Base-by-base conservation (phyloP, 1,140 invertebrate genomes). In the Trypoxylus dichotomus region DNA sequence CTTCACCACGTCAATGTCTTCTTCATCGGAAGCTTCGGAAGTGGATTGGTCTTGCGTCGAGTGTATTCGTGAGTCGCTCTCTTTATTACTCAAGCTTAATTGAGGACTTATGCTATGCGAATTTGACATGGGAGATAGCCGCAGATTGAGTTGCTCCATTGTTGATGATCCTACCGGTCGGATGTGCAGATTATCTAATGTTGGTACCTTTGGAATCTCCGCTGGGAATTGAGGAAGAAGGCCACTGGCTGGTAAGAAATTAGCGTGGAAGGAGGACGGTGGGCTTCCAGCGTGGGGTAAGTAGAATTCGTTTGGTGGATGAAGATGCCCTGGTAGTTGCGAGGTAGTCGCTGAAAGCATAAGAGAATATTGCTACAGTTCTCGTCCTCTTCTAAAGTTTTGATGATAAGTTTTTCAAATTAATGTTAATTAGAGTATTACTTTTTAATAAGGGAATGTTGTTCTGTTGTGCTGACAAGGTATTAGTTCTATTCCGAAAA, bases 1-100 rank as follows among this genome's bases (percentile, higher is more conserved):
- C 83, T 93, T 92, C 0, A 93, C 90, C 54, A 94, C 93, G 78
- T 94, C 93, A 78, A 92, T 92, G 63, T 90, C 89, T 81, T 92
- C 91, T 76, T 92, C 91, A 32, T 91, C 90, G 54, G 88, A 87
- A 58, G 83, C 78, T 79, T 90, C 90, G n/a, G 90, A 90, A 43
- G 81, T 83, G 21, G 84, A 88, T 42, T 86, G 89, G 71, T 92
- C 91, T 75, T 91, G 88, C 1, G 90, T 89, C 6, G 91, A 91
- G 81, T 91, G 90, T 1, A 89, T 88, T 83, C 90, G 6, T 83
- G 90, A 88, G 2, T 85, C 81, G 8, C 88, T 37, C 3, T 54
- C 74, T 19, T 74, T 47, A 54, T 75, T n/a, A n/a, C n/a, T 43
- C 11, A 27, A 75, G 3, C 43, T 78, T n/a, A 79, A 74, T 60